These are phyloP conservation scores for Alloscopus bannaensis DNA, from an alignment of 2,888 invertebrate species.

Conservation along the genomic window DNA sequence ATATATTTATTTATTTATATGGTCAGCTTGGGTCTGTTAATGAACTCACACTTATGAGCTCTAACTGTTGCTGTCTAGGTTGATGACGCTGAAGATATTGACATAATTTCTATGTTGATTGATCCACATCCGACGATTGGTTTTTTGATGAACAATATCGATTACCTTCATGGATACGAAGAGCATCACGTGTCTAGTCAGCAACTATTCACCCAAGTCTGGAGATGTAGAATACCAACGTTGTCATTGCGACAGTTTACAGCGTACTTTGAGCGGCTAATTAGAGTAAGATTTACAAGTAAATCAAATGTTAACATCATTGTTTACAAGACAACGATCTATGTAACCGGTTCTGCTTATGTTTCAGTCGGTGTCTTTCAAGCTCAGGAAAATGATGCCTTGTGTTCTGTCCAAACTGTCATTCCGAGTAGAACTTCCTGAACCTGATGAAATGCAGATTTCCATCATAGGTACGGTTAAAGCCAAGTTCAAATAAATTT, in stretches of 20 bases:
- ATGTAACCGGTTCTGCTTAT: no score
- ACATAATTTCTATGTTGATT: conserved; percentile 84
- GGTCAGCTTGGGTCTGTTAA: no score
- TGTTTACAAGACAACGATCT: neutral
- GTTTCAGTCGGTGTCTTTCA: conserved; percentile 88
- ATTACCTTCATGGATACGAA: conserved; percentile 84
- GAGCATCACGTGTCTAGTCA: conserved; percentile 83
- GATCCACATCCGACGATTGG: conserved; percentile 86
- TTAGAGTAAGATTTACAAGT: conserved; percentile 74
- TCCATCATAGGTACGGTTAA: conserved; percentile 77
- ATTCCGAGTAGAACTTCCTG: conserved; percentile 90
- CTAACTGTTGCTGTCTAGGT: no score
- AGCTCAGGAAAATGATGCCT: conserved; percentile 90
- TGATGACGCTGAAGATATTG: conserved; percentile 89
- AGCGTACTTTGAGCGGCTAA: conserved; percentile 76
- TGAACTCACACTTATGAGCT: no score
- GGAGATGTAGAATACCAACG: conserved; percentile 76
- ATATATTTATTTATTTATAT: conserved; percentile 57
- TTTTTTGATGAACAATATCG: conserved; percentile 87
- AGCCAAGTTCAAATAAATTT: neutral
- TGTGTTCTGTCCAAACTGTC: conserved; percentile 88
- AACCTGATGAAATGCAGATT: conserved; percentile 84
- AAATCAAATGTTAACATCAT: neutral
- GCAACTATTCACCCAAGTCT: conserved; percentile 91
- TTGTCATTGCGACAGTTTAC: conserved; percentile 74